These are phyloP conservation scores for Bucco capensis DNA, from an alignment of 2,113 vertebrate species.

Conservation along the genomic window DNA sequence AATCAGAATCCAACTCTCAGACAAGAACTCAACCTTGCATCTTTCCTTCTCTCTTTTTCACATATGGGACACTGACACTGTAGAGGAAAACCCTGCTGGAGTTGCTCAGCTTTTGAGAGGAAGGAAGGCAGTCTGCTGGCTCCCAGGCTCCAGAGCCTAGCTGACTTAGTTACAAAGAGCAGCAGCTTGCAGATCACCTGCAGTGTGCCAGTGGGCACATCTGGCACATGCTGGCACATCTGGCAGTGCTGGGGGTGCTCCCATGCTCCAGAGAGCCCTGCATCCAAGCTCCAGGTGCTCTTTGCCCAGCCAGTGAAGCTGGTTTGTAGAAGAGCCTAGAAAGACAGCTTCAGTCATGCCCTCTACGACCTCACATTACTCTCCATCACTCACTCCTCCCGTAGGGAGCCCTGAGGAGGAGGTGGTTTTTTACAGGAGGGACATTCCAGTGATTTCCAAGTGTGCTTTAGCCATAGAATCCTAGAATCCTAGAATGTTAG, in stretches of 20 bases:
- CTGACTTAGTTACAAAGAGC: background rate
- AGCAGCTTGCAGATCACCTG: background rate
- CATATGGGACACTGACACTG: background rate
- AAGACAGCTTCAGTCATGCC: background rate
- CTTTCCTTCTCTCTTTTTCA: background rate
- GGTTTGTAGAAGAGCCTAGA: background rate
- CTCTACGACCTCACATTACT: background rate
- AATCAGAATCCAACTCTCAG: background rate
- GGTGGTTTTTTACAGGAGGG: background rate
- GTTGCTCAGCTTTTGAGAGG: background rate
- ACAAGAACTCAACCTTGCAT: background rate
- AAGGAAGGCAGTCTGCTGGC: background rate
- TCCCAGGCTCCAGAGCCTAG: background rate
- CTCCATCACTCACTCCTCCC: background rate
- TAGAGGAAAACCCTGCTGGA: background rate
- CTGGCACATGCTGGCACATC: background rate
- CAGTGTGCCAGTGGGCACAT: background rate
- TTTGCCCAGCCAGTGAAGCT: background rate
- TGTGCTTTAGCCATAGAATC: background rate
- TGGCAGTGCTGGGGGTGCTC: background rate
- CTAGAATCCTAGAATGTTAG: too few relatives aligned
- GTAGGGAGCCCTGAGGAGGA: background rate
- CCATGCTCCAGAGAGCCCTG: background rate
- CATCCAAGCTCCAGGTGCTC: background rate
- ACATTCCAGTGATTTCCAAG: background rate